Evolutionary conservation across 2,797 vertebrate genomes (phyloP), one percentile per base, ranked within the genome.

Genomic region (Aselliscus stoliczkanus): DNA sequence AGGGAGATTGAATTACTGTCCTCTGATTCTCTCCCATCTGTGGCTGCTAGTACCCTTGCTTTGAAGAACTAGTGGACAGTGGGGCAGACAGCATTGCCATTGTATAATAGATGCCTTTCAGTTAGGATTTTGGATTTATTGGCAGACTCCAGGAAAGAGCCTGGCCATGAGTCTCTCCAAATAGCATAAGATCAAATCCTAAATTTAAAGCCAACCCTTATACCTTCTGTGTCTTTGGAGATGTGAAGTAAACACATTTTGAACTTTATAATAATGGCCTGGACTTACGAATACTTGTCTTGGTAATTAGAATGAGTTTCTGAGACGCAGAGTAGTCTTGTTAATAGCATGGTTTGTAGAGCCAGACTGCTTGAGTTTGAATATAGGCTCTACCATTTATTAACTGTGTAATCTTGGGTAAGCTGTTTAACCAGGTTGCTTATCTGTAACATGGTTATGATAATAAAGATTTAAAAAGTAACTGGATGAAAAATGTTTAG

Each of bases 261-360:
- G 37, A 90, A 77, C 67, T 94, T 96, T 69, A 58, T 90, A 81
- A 77, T 92, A 94, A 94, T 95, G 65, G 27, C 21, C 47, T 81
- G 44, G 65, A 70, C 65, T 73, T 92, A 83, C 0, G n/a, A 88
- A 44, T 93, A 85, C 44, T 91, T 93, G 60, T 2, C 56, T 96
- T 87, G 39, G 58, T 88, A 88, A 88, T 91, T 58, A 92, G 42
- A 85, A 58, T 95, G 70, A 70, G 42, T 83, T 95, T 92, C 77
- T 69, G 42, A 92, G 79, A 80, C 44, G 29, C 69, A 82, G n/a
- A 18, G 50, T 81, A 92, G 54, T 76, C 23, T 76, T 92, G 27
- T 79, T 95, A 92, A 25, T 73, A 58, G 25, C 39, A 20, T 87
- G 27, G 20, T 47, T 69, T 94, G 27, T 54, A 65, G 81, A 93